Percentiles rank a stretch among this genome's conserved stretches.
These are phyloP conservation scores for Eonycteris spelaea DNA, from an alignment of 2,113 vertebrate genomes.

Conservation along the genomic window DNA sequence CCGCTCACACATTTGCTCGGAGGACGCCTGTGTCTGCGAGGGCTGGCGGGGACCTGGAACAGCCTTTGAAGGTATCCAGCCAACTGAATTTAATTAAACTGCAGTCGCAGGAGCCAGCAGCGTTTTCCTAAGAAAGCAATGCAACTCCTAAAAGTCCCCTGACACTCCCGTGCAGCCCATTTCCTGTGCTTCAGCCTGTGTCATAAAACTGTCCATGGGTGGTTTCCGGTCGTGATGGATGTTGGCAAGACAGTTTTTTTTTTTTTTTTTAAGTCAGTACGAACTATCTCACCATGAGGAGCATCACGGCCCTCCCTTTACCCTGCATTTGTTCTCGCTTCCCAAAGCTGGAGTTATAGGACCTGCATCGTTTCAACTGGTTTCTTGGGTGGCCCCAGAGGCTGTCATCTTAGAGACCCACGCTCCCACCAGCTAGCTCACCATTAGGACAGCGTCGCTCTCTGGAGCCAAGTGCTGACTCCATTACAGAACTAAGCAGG, in stretches of 20 bases:
- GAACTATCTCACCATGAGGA: not conserved
- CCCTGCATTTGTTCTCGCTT: not conserved
- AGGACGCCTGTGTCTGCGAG: conserved; percentile 33
- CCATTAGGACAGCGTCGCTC: accelerated
- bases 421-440: not conserved
- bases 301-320: not conserved
- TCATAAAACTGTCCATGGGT: not conserved
- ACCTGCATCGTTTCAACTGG: not conserved
- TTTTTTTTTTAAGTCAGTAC: not conserved
- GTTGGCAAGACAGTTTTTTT: not conserved
- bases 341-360: not conserved
- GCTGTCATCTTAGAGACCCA: not conserved
- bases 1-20: conserved; percentile 15
- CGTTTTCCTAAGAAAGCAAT: conserved; percentile 49
- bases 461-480: not conserved
- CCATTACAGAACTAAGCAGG: not conserved
- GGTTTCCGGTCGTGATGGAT: not conserved
- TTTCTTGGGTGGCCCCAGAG: not conserved
- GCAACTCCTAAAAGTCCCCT: not conserved
- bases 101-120: conserved; percentile 29
- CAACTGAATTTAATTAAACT: conserved; percentile 60
- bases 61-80: conserved; percentile 34
- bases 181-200: not conserved
- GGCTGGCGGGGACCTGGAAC: conserved; percentile 10
- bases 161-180: not conserved